Evolutionary conservation across 35 echinoderm and acorn worm genomes (phyloP), one percentile per base, ranked within the genome.

Genomic region (Eucidaris tribuloides): DNA sequence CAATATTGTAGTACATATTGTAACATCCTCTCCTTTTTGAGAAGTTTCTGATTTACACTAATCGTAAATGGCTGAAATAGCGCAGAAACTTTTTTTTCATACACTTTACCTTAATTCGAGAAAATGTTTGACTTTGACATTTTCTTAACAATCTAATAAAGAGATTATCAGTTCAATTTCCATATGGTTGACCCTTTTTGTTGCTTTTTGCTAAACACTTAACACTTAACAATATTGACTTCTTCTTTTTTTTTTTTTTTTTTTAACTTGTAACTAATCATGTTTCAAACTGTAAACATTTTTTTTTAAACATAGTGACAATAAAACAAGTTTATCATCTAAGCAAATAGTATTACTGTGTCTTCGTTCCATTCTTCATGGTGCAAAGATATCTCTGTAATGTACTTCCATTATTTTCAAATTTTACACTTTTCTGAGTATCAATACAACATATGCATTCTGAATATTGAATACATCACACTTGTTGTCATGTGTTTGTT

Each of bases 1-100:
- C 55, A 58, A 58, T 58, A 58, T 58, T 58, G 55, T 58, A 58
- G 55, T 27, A 58, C 55, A 58, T 58, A 58, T 58, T 58, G 55
- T 58, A 22, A 58, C 55, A 58, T 58, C 54, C 54, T 57, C 54
- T 57, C 54, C 54, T 57, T 57, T 57, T 57, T 57, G 54, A 57
- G 54, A 57, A 57, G 54, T 57, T 57, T 57, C 18, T 17, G 54
- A 57, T 57, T 57, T 57, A 17, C 18, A 57, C 18, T 57, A 57
- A 57, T 57, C n/a, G 2, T 3, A 57, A n/a, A 57, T 3, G 13
- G 27, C 11, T 57, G 54, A 57, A 57, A 57, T 57, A 57, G 27
- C 2, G 54, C 54, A 17, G 18, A n/a, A 57, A 57, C 54, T n/a
- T 57, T 57, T n/a, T 57, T 57, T 57, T 57, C 54, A n/a, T 57